Evolutionary conservation across 2,797 vertebrate genomes (phyloP), one percentile per base, ranked within the genome.

Genomic region (Sorex maritimensis): DNA sequence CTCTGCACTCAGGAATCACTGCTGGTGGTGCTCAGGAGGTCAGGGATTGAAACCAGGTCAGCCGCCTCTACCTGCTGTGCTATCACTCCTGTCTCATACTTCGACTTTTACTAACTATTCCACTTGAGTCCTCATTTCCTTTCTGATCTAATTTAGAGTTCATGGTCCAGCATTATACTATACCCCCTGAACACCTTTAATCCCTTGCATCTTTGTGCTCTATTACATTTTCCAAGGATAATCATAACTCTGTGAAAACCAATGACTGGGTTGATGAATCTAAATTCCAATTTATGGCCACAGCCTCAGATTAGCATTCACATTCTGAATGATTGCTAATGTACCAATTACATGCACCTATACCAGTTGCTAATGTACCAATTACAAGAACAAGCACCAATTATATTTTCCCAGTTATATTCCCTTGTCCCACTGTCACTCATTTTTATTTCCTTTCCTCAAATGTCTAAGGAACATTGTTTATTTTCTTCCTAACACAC

Each of bases 141-240:
- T 44, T 28, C 21, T 77, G 44, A 11, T 61, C 28, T 68, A 41
- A 46, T 73, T 73, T 34, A 41, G 30, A n/a, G 28, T 69, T 75
- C n/a, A n/a, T 26, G 11, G 24, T 46, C 80, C 38, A 73, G 30
- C 65, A 28, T 67, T 15, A 34, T 14, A 19, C 34, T 30, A 46
- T 15, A 30, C 1, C 67, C 52, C 63, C 24, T 7, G 34, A 71
- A 72, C 17, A 71, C n/a, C 5, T 2, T 80, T 11, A 38, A 63
- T 63, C 1, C 30, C n/a, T 75, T 71, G 34, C 4, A 82, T 46
- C 13, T 78, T 73, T 49, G 61, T 73, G 26, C 21, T 52, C 14
- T 92, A 46, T 52, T 38, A 15, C 55, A 24, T 80, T 80, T 90
- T 26, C 13, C 61, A 65, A 30, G 6, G 72, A 84, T 88, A 91